phyloP scores from a whole-genome alignment of 2,888 invertebrate genomes.

The Morinoia aosen region DNA sequence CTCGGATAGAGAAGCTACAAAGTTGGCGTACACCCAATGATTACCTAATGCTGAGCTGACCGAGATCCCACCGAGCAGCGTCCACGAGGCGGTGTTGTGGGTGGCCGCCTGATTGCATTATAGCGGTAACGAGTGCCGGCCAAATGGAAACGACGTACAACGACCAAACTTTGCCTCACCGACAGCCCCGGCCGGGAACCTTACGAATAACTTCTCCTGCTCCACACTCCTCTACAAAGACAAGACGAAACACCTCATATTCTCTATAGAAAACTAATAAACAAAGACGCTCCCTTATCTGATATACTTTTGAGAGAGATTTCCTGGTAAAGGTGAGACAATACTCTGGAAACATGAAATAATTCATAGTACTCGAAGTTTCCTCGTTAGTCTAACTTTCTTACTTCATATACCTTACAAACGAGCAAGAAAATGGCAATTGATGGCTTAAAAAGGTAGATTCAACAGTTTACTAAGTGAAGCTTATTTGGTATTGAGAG shows the following conservation, averaged over 20 bases:
- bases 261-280: constrained; percentile 29
- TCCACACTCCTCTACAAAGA: neutral
- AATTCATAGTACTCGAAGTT: neutral
- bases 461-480: too few relatives aligned
- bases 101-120: constrained; percentile 36
- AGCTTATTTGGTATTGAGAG: too few relatives aligned
- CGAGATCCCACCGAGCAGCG: neutral
- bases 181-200: constrained; percentile 39
- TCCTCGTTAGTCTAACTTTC: too few relatives aligned
- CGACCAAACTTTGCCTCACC: constrained; percentile 48
- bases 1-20: neutral
- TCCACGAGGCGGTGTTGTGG: constrained; percentile 44
- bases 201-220: constrained; percentile 16
- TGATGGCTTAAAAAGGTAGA: too few relatives aligned
- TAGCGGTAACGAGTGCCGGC: constrained; percentile 44
- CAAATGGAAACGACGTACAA: constrained; percentile 52
- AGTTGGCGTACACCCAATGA: neutral
- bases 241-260: constrained; percentile 24
- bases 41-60: constrained; percentile 17
- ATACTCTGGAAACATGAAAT: neutral
- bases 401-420: too few relatives aligned
- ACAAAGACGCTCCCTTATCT: neutral
- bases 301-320: neutral
- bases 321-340: neutral
- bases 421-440: too few relatives aligned